A percentile compares a stretch with the other conserved stretches of the same genome.
These are phyloP conservation scores for Phenganax stokvisi DNA, from an alignment of 92 coral and sea anemone species.

Conservation along the genomic window DNA sequence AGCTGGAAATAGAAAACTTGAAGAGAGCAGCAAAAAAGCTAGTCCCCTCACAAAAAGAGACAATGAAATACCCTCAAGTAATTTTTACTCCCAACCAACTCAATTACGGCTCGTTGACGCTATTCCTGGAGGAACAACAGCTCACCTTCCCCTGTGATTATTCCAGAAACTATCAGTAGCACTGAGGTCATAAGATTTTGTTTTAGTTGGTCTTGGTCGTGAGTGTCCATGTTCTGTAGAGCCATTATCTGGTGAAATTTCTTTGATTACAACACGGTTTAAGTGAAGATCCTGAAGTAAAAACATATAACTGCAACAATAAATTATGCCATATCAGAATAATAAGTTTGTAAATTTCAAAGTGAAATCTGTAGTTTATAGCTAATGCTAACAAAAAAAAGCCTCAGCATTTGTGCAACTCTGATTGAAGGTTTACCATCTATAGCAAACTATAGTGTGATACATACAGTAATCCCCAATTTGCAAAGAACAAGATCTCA, in stretches of 20 bases:
- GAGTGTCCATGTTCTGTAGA: constrained; percentile 85
- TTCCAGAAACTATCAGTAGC: constrained; percentile 80
- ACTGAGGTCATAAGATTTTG: constrained; percentile 78
- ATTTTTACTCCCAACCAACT: background rate
- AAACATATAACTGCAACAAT: background rate
- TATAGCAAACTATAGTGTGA: no score
- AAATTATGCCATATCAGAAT: no score
- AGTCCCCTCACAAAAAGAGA: background rate
- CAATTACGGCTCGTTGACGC: background rate
- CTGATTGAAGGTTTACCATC: no score
- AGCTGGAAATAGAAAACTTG: background rate
- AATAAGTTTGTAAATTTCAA: background rate
- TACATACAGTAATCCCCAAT: no score
- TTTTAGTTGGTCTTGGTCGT: constrained; percentile 76
- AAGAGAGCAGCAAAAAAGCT: background rate
- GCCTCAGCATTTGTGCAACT: no score
- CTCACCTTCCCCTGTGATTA: constrained; percentile 89
- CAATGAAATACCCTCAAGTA: background rate
- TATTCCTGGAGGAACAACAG: background rate
- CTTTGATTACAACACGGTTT: constrained; percentile 76
- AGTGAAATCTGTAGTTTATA: no score
- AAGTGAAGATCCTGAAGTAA: constrained; percentile 70
- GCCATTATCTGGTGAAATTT: constrained; percentile 56
- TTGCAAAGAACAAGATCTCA: constrained; percentile 23
- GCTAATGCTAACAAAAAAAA: no score